Conservation (phyloP, 2,113 vertebrate genomes). For the Chaenogobius annularis region DNA sequence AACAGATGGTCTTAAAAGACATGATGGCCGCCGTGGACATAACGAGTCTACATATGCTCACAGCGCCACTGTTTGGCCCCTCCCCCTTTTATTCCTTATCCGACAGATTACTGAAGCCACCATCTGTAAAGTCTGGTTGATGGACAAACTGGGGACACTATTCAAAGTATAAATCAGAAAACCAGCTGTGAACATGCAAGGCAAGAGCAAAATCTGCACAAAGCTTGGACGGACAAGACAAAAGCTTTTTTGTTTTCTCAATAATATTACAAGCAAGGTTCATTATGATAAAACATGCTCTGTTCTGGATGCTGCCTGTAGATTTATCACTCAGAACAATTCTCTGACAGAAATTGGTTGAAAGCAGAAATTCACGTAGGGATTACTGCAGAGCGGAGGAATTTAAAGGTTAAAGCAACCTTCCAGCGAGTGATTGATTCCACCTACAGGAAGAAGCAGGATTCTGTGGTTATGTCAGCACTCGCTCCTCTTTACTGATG, state of each 20-base stretch:
- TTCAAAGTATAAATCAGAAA: slow-evolving; percentile 53
- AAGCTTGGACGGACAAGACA: slow-evolving; percentile 49
- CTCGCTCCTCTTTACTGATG: not conserved
- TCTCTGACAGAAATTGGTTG: slow-evolving; percentile 49
- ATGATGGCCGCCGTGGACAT: slow-evolving; percentile 60
- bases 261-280: slow-evolving; percentile 40
- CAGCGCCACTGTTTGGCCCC: slow-evolving; percentile 30
- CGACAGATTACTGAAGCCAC: slow-evolving; percentile 53
- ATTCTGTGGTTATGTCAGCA: not conserved
- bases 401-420: slow-evolving; percentile 40
- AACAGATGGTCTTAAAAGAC: slow-evolving; percentile 75
- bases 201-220: slow-evolving; percentile 38
- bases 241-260: slow-evolving; percentile 48
- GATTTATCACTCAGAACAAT: slow-evolving; percentile 45
- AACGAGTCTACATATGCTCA: slow-evolving; percentile 67
- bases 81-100: slow-evolving; percentile 18
- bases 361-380: slow-evolving; percentile 44
- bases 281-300: slow-evolving; percentile 57
- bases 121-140: slow-evolving; percentile 63
- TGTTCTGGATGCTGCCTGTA: slow-evolving; percentile 13
- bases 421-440: slow-evolving; percentile 39
- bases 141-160: slow-evolving; percentile 40
- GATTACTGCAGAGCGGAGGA: slow-evolving; percentile 26
- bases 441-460: slow-evolving; percentile 11
- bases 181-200: slow-evolving; percentile 24